phyloP scores from a whole-genome alignment of 2,797 vertebrate species.

The Paguma larvata region DNA sequence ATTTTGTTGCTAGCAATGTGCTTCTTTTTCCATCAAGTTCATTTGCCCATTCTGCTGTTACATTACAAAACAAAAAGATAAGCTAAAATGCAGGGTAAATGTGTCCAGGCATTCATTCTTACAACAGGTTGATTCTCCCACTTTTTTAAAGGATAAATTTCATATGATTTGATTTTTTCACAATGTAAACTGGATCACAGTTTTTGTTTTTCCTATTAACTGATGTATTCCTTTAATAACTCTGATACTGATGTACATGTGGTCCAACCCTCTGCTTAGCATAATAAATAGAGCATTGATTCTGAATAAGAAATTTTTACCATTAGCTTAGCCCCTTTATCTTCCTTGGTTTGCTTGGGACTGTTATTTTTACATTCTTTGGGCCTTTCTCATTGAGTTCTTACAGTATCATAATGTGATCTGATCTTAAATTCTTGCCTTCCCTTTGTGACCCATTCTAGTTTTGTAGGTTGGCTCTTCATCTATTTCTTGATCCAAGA shows the following conservation, averaged over 20 bases:
- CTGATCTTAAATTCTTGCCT: neutral
- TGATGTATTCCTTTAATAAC: neutral
- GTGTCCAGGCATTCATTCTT: neutral
- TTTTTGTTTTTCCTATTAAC: neutral
- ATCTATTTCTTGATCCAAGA: conserved; percentile 21
- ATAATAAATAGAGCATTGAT: neutral
- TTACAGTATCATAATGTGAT: neutral
- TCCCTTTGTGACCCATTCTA: neutral
- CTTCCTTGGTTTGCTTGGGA: neutral
- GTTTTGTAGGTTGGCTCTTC: neutral
- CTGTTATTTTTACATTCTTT: neutral
- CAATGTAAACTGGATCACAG: neutral
- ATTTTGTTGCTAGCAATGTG: neutral
- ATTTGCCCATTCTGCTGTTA: neutral
- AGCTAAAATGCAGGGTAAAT: neutral
- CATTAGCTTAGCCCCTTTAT: neutral
- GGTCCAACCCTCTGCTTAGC: neutral
- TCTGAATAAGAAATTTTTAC: neutral
- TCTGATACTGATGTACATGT: neutral
- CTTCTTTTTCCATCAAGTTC: neutral
- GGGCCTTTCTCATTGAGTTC: neutral
- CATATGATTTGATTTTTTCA: conserved; percentile 39
- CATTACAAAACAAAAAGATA: neutral
- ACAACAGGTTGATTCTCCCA: neutral
- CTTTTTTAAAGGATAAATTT: neutral